Evolutionary conservation across 1,140 invertebrate species (phyloP).

Genomic region (Sinella curviseta): DNA sequence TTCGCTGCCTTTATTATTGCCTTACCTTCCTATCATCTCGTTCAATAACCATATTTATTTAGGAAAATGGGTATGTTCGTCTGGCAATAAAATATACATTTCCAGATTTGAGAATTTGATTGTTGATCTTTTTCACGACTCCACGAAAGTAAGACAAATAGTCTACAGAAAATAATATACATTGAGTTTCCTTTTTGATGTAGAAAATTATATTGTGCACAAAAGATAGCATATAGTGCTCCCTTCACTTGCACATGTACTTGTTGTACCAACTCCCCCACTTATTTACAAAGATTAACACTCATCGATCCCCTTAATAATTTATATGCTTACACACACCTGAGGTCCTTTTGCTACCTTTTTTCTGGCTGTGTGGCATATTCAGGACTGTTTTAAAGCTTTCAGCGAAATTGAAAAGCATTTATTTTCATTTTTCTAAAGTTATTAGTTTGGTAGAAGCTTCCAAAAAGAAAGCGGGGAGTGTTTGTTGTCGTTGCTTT

Average conservation of each 20-base stretch:
- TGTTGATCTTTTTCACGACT: neutral
- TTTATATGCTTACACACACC: neutral
- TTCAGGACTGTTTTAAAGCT: neutral
- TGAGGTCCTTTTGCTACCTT: slow-evolving; percentile 3
- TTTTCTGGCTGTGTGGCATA: slow-evolving; percentile 6
- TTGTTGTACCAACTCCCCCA: neutral
- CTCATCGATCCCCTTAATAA: neutral
- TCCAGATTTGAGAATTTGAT: neutral
- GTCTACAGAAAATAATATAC: neutral
- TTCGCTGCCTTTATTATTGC: neutral
- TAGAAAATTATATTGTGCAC: neutral
- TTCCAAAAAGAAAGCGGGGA: neutral
- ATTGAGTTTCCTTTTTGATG: neutral
- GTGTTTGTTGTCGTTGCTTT: neutral
- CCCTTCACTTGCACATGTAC: neutral
- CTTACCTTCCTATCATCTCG: neutral
- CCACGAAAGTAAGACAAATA: neutral
- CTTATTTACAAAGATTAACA: neutral
- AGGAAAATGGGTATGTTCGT: neutral
- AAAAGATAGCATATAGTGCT: neutral
- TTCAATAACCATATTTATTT: slow-evolving; percentile 13
- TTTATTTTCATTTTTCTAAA: neutral
- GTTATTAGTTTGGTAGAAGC: neutral
- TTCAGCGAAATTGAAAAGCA: neutral
- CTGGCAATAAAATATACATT: slow-evolving; percentile 2